A percentile compares a stretch with the other conserved stretches of the same genome.
These are phyloP conservation scores for Pseudomyrmex pallidus DNA, from an alignment of 1,140 invertebrate species.

Conservation along the genomic window DNA sequence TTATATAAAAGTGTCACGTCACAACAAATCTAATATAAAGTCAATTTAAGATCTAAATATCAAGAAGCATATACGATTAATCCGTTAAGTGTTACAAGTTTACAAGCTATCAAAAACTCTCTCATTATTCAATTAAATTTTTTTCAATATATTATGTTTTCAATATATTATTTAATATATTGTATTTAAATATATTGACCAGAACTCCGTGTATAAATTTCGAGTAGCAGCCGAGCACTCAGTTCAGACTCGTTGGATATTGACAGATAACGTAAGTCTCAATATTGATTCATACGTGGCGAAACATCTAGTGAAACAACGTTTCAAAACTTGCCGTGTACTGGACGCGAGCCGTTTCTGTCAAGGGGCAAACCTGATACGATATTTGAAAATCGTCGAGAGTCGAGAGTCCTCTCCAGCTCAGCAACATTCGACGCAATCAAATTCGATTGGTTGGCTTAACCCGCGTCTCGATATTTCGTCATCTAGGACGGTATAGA, in stretches of 20 bases:
- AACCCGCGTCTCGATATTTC: conserved; percentile 56
- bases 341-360: conserved; percentile 13
- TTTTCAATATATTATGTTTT: too few relatives aligned
- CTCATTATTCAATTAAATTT: too few relatives aligned
- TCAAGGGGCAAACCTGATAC: conserved; percentile 52
- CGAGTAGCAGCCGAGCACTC: neutral
- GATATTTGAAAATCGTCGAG: conserved; percentile 49
- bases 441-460: conserved; percentile 57
- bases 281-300: conserved; percentile 35
- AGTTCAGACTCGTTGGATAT: neutral
- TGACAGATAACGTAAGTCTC: conserved; percentile 14
- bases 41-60: neutral
- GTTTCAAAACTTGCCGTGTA: conserved; percentile 38
- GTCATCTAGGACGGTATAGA: conserved; percentile 50
- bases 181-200: too few relatives aligned
- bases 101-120: neutral
- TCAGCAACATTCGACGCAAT: conserved; percentile 54
- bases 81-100: conserved; percentile 8
- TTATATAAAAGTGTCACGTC: too few relatives aligned
- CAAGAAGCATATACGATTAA: neutral
- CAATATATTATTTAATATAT: too few relatives aligned
- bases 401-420: conserved; percentile 38
- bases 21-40: too few relatives aligned
- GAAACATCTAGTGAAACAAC: conserved; percentile 50
- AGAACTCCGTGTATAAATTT: neutral